These are phyloP conservation scores for Melanotaenia duboulayi DNA, from an alignment of 2,113 vertebrate species.

Conservation along the genomic window DNA sequence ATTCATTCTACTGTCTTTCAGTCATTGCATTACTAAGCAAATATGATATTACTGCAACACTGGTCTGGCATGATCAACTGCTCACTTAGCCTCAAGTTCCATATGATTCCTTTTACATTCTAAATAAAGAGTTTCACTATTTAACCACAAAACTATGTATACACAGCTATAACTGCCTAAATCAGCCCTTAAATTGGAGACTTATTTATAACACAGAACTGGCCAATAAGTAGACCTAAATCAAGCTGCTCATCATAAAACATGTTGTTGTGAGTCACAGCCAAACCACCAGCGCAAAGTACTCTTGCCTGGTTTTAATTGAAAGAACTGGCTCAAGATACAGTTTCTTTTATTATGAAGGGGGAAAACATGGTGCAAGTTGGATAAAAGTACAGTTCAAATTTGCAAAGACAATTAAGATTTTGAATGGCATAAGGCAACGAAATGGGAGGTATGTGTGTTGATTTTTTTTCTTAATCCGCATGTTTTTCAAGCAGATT, in stretches of 20 bases:
- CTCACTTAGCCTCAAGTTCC: conserved; percentile 16
- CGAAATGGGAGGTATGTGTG: conserved; percentile 27
- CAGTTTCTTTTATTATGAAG: background rate
- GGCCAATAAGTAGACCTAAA: conserved; percentile 46
- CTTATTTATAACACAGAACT: conserved; percentile 31
- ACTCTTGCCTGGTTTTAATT: conserved; percentile 41
- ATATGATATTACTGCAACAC: conserved; percentile 28
- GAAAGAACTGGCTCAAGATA: conserved; percentile 32
- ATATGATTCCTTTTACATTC: conserved; percentile 50
- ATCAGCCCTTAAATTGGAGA: conserved; percentile 49
- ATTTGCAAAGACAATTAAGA: conserved; percentile 23
- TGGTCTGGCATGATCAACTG: conserved; percentile 12
- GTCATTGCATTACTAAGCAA: conserved; percentile 37
- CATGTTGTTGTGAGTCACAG: conserved; percentile 44
- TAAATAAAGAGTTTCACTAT: conserved; percentile 37
- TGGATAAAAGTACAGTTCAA: conserved; percentile 17
- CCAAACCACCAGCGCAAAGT: conserved; percentile 50
- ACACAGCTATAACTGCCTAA: conserved; percentile 36
- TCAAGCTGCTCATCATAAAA: conserved; percentile 55
- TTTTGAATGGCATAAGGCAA: conserved; percentile 11
- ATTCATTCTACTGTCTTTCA: conserved; percentile 19
- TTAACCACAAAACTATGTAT: conserved; percentile 47
- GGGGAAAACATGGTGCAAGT: background rate
- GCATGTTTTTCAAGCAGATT: conserved; percentile 21
- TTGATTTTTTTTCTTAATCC: conserved; percentile 3